Base-by-base conservation (phyloP, 2,888 invertebrate species). In the Meghimatium bilineatum region DNA sequence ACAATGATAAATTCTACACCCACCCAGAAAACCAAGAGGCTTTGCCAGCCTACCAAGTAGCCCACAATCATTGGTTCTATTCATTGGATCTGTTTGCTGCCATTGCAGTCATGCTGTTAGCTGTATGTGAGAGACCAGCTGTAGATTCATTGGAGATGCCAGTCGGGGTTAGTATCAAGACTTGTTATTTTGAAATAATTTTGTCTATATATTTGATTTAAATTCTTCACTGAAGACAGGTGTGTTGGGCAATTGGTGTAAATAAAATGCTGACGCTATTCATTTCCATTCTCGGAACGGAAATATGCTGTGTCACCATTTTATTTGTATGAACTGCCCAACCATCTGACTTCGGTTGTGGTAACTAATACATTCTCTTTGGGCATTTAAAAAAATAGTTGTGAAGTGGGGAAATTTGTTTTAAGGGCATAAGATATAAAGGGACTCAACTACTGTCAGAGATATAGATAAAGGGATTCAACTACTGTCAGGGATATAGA, bases 1-100 rank as follows among this genome's bases (percentile, higher is more conserved):
- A 97, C 93, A 97, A 97, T 94, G 97, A 97, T 93, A 97, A 97
- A 93, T 97, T 97, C 92, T 96, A 96, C 93, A 97, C 97, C 0
- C 97, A 97, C 93, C 97, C 97, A 0, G 95, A 96, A 75, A 96
- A 96, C 91, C 96, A 96, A 1, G 96, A 96, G 90, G 96, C 97
- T 91, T 94, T 97, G 86, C 97, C 97, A 10, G 97, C 97, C 0
- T 97, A 97, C 94, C 84, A 87, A 74, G 94, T 97, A 81, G 97
- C 97, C 0, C 97, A 97, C 93, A 97, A 97, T 92, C 95, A 95
- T 84, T 97, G 97, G 96, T 97, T 97, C 94, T 96, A 97, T 92
- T 95, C 96, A 5, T 94, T 97, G 87, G 97, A 97, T 93, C 94
- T 97, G 79, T 93, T 96, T 80, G 96, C 97, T 20, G 96, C 97